These are phyloP conservation scores for Emydocephalus ijimae DNA, from an alignment of 2,113 vertebrate genomes.

Conservation along the genomic window DNA sequence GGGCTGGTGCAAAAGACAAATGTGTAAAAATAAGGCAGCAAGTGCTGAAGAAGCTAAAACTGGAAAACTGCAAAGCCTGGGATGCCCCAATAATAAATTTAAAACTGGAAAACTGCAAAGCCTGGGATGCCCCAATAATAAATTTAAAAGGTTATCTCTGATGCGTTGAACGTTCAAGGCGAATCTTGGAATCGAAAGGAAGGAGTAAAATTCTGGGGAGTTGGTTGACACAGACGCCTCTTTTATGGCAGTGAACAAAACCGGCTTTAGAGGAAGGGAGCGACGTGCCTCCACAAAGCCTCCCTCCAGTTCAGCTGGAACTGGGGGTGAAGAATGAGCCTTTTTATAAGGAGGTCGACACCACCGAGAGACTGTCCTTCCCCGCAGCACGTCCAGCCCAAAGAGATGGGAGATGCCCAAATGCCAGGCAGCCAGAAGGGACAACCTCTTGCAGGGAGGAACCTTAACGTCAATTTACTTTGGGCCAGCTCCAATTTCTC, in stretches of 20 bases:
- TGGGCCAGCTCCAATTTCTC: background rate
- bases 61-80: conserved; percentile 23
- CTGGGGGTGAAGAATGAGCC: background rate
- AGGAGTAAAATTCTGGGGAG: conserved; percentile 52
- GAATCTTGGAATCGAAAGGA: conserved; percentile 30
- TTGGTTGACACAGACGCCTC: conserved; percentile 57
- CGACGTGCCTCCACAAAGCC: conserved; percentile 40
- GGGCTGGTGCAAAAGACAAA: conserved; percentile 19
- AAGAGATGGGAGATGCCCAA: conserved; percentile 34
- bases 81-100: conserved; percentile 47
- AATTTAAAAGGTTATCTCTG: conserved; percentile 42
- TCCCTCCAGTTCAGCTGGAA: conserved; percentile 40
- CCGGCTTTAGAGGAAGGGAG: conserved; percentile 49
- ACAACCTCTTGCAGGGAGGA: fast-evolving
- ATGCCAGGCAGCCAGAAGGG: conserved; percentile 31
- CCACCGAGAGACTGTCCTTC: conserved; percentile 33
- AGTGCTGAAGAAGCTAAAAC: background rate
- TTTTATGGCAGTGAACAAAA: conserved; percentile 57
- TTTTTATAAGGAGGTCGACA: conserved; percentile 26
- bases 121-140: conserved; percentile 44
- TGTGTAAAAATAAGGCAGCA: background rate
- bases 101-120: conserved; percentile 37
- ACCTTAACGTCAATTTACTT: background rate
- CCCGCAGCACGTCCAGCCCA: background rate
- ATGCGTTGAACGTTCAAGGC: conserved; percentile 31